Evolutionary conservation across 2,113 vertebrate species (phyloP).

Genomic region (Halichoerus grypus): DNA sequence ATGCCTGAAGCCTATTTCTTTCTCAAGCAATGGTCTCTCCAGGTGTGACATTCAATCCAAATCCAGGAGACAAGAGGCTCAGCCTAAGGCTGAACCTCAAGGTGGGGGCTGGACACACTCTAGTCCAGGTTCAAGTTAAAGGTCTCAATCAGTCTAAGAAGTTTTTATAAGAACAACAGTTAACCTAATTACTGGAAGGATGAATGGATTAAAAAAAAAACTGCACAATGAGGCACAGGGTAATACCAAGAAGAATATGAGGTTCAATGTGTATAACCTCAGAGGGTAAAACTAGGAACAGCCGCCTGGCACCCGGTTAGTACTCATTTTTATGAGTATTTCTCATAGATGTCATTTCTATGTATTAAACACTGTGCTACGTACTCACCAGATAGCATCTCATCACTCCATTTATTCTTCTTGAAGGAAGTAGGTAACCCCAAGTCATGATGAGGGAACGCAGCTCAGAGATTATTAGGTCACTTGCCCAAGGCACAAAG

Average conservation of each 20-base stretch:
- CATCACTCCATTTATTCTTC: not conserved
- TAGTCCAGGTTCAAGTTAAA: not conserved
- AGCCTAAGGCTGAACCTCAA: too few relatives aligned
- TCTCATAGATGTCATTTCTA: not conserved
- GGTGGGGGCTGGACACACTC: not conserved
- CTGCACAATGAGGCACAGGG: not conserved
- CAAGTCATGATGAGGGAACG: not conserved
- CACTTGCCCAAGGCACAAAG: not conserved
- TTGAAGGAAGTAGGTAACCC: not conserved
- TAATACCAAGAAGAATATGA: not conserved
- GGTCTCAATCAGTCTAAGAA: not conserved
- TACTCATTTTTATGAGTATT: not conserved
- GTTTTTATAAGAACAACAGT: not conserved
- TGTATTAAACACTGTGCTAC: not conserved
- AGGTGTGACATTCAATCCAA: not conserved
- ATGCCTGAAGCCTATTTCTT: not conserved
- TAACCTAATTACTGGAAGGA: not conserved
- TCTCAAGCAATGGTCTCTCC: not conserved
- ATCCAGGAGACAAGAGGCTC: not conserved
- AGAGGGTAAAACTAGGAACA: not conserved
- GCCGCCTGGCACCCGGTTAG: not conserved
- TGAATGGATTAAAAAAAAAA: not conserved
- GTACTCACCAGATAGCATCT: not conserved
- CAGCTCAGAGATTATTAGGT: not conserved
- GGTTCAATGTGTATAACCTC: not conserved